Conservation (phyloP, 2,888 invertebrate genomes). For the Beris chalybata region DNA sequence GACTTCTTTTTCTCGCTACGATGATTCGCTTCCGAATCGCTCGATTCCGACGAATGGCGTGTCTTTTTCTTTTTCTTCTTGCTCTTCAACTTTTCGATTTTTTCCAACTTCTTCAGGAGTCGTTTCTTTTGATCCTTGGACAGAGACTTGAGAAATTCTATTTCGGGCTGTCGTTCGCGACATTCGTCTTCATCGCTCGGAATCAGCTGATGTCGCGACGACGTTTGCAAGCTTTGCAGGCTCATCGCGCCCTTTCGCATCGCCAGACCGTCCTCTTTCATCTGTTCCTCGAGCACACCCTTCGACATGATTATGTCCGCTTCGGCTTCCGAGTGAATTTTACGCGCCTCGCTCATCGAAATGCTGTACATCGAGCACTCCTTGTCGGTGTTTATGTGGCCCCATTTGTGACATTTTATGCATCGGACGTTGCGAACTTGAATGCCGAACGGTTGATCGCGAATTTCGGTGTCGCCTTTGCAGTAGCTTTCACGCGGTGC, state of each 20-base stretch:
- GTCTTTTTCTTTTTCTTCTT: slow-evolving; percentile 48
- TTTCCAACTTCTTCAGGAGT: slow-evolving; percentile 76
- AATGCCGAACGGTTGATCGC: slow-evolving; percentile 98
- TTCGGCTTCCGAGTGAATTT: slow-evolving; percentile 65
- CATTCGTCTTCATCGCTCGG: slow-evolving; percentile 61
- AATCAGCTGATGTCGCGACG: slow-evolving; percentile 63
- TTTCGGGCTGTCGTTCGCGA: slow-evolving; percentile 64
- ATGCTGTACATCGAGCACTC: slow-evolving; percentile 93
- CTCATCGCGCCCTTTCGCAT: slow-evolving; percentile 78
- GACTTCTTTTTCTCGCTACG: too few relatives aligned
- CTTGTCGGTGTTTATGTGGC: slow-evolving; percentile 79
- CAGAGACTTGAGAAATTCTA: slow-evolving; percentile 79
- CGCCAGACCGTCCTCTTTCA: slow-evolving; percentile 88
- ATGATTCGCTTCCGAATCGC: too few relatives aligned
- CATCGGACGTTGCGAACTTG: slow-evolving; percentile 96
- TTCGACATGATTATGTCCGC: slow-evolving; percentile 68
- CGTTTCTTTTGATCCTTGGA: slow-evolving; percentile 89
- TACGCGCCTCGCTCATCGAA: slow-evolving; percentile 80
- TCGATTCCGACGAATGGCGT: too few relatives aligned
- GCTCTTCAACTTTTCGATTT: slow-evolving; percentile 60
- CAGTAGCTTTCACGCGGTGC: slow-evolving; percentile 98
- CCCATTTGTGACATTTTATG: slow-evolving; percentile 99
- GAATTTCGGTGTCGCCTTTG: slow-evolving; percentile 95
- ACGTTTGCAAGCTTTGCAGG: slow-evolving; percentile 61
- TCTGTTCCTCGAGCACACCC: slow-evolving; percentile 79